Evolutionary conservation across 2,113 vertebrate genomes (phyloP), one percentile per base, ranked within the genome.

Genomic region (Hemibagrus wyckioides): DNA sequence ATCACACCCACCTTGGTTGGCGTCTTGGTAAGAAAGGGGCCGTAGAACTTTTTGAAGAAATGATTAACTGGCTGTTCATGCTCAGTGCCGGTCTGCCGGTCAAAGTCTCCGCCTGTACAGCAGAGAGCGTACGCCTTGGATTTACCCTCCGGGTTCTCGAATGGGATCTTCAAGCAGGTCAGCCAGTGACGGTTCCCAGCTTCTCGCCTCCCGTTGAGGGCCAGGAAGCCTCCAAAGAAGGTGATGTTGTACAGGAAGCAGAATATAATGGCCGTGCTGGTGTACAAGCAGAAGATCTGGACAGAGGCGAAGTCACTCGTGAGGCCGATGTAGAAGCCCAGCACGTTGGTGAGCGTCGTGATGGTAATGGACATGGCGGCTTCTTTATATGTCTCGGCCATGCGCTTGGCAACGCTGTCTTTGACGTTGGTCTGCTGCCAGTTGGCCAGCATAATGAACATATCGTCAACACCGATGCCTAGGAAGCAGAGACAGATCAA

Each of bases 401-500:
- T 90, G 2, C 94, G 91, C 28, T 94, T 41, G 1, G 10, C 84
- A 56, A 94, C 89, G 0, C 21, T 87, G 36, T 91, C 91, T 1
- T 25, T 61, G 33, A 94, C 87, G 10, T 89, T 76, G 59, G 95
- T 97, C 91, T 94, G 94, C 79, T 96, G 95, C 96, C 96, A 97
- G 90, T 94, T 93, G 73, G 96, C 94, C 8, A 97, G 91, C 94
- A 97, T 93, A 69, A 97, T 95, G 90, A 97, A 97, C 96, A 97
- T 96, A 91, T 97, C 96, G 92, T 97, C 96, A 4, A 97, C 93
- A 0, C 96, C 96, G 88, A 97, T 95, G 73, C 96, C 96, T 97
- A 88, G 17, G 30, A 69, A 61, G 85, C 33, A 79, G 50, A 73
- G 48, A 13, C 44, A 63, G 41, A 21, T 19, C 33, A 4, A 30